Evolutionary conservation across 2,113 vertebrate species (phyloP), one percentile per base, ranked within the genome.

Genomic region (Empidonax traillii): DNA sequence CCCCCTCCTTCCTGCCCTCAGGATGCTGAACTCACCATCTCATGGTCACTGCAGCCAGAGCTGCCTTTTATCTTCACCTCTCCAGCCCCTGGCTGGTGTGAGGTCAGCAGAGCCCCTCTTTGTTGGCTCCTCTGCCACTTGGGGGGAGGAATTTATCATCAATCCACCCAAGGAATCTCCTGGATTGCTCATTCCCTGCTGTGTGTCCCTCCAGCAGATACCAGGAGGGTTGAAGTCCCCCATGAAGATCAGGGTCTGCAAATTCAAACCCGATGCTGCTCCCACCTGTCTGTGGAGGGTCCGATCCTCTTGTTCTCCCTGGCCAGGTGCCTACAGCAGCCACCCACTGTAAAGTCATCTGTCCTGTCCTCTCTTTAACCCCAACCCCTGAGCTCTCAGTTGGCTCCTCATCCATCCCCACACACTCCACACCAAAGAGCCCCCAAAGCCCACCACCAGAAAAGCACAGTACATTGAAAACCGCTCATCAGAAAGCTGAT

Each of bases 381-480:
- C 59, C 56, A 23, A 51, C 19, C 43, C 58, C 7, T 39, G 63
- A 80, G 30, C 49, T 93, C 82, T 59, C 59, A 19, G 49, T 22
- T 71, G 82, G 49, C 91, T 92, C 83, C 79, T 79, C 58, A 14
- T 35, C 49, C 87, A 35, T 6, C 46, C 62, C 59, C 59, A 27
- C 0, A 12, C 15, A 15, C 49, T 65, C 75, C 67, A 37, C 89
- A 20, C 2, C 27, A 10, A 39, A 27, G 56, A 63, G 69, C 55
- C 83, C 43, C 46, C 47, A 67, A 25, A 86, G n/a, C 66, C 61
- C 58, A 44, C 47, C 14, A n/a, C n/a, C 87, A 86, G 55, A 95
- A 94, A 95, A 95, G 85, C 65, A 71, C 66, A 68, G 74, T 37
- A 69, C 39, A 56, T 55, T 75, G 76, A 92, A 90, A 97, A 85